Evolutionary conservation across 2,888 invertebrate species (phyloP).

Genomic region (Omphaloscelis lunosa): DNA sequence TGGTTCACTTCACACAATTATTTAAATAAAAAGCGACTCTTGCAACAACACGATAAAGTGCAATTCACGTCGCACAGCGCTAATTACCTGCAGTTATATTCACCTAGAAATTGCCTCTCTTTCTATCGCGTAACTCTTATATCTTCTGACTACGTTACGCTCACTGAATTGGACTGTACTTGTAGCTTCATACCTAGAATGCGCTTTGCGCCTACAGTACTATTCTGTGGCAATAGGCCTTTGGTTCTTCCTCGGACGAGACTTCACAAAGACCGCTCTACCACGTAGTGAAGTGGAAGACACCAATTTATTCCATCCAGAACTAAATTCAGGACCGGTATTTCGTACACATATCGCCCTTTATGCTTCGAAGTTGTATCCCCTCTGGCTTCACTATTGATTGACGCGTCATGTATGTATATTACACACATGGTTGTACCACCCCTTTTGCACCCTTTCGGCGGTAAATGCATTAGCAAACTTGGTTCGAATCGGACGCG

Average conservation of each 20-base stretch:
- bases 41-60: no score
- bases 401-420: conserved; percentile 40
- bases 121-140: no score
- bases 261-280: background rate
- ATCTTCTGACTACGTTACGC: no score
- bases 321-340: conserved; percentile 4
- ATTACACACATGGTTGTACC: conserved; percentile 22
- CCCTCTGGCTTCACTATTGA: conserved; percentile 42
- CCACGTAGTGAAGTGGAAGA: conserved; percentile 10
- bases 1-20: no score
- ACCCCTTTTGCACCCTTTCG: conserved; percentile 45
- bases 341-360: conserved; percentile 41
- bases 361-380: conserved; percentile 25
- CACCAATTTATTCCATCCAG: conserved; percentile 1
- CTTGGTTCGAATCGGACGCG: conserved; percentile 30
- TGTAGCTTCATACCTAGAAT: no score
- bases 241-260: background rate
- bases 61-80: no score
- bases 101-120: no score
- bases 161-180: no score
- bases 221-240: background rate
- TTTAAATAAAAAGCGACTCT: no score
- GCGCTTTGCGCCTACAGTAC: no score
- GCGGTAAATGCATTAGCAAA: conserved; percentile 46
- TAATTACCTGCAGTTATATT: no score